Evolutionary conservation across 1,140 invertebrate genomes (phyloP), one percentile per base, ranked within the genome.

Genomic region (Atta colombica): DNA sequence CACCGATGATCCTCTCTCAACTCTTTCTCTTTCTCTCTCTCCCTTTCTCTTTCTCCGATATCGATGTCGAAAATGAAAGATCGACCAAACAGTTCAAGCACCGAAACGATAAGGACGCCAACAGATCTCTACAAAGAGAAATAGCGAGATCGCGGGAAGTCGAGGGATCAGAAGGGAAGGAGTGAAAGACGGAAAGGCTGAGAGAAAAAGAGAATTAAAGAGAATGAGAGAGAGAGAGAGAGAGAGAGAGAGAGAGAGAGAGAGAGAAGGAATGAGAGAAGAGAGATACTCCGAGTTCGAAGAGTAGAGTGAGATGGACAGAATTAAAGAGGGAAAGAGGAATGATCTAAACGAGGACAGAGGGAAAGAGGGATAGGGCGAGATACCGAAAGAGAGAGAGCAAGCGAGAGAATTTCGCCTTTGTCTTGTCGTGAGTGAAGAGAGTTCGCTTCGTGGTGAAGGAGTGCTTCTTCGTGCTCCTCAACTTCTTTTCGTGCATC

Each of bases 401-500:
- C 39, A 45, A 45, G 74, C 69, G 80, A 75, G 86, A 69, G n/a
- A 1, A 77, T 28, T 60, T 63, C 3, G 86, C 80, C 80, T 88
- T 90, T 87, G 84, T 88, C 84, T 85, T 77, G 78, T 14, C 53
- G 77, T 45, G 39, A 45, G 49, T 78, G 65, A 39, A 65, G 63
- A 65, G 60, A 85, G 85, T 82, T 77, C 61, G 82, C 69, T 77
- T 81, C 85, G 82, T 53, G 65, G 60, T 53, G 77, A 80, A 81
- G 77, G 85, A 89, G 74, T 65, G 77, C 77, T 86, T 81, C 81
- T 86, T 80, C 69, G 55, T 75, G 77, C 82, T 89, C 90, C 82
- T 85, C 87, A 78, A 78, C 39, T 87, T 75, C 80, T 89, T 75
- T 63, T 87, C 89, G 78, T 87, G 77, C 61, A 69, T 81, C 85